A percentile compares a stretch with the other conserved stretches of the same genome.
These are phyloP conservation scores for Furcifer pardalis DNA, from an alignment of 2,797 vertebrate species.

Conservation along the genomic window DNA sequence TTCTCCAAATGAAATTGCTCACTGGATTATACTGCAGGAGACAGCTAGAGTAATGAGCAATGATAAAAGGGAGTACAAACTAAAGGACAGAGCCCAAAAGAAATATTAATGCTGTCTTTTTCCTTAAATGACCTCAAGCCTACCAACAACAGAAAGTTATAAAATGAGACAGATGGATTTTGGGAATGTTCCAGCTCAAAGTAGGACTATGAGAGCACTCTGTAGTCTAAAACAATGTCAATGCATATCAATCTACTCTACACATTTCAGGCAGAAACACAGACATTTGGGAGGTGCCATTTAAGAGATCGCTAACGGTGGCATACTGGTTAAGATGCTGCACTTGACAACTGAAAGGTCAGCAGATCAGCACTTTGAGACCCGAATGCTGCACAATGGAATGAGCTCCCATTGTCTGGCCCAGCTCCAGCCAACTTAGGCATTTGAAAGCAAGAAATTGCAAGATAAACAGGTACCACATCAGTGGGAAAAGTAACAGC, in stretches of 20 bases:
- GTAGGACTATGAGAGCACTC: slow-evolving; percentile 15
- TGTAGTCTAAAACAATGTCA: slow-evolving; percentile 2
- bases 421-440: no score
- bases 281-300: slow-evolving; percentile 38
- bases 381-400: no score
- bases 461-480: no score
- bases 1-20: neutral
- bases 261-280: slow-evolving; percentile 39
- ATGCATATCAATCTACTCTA: neutral
- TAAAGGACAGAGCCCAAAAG: slow-evolving; percentile 49
- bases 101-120: slow-evolving; percentile 56
- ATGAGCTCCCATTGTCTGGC: no score
- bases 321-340: no score
- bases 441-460: no score
- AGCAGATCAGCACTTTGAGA: no score
- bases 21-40: neutral
- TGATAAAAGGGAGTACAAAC: slow-evolving; percentile 61
- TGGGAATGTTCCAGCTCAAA: neutral
- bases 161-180: slow-evolving; percentile 27
- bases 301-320: slow-evolving; percentile 57
- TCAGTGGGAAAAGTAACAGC: no score
- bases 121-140: slow-evolving; percentile 58
- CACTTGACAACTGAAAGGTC: no score
- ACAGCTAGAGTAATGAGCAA: slow-evolving; percentile 31
- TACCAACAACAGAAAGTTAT: slow-evolving; percentile 39